Evolutionary conservation across 2,797 vertebrate genomes (phyloP), one percentile per base, ranked within the genome.

Genomic region (Hydrolagus colliei): DNA sequence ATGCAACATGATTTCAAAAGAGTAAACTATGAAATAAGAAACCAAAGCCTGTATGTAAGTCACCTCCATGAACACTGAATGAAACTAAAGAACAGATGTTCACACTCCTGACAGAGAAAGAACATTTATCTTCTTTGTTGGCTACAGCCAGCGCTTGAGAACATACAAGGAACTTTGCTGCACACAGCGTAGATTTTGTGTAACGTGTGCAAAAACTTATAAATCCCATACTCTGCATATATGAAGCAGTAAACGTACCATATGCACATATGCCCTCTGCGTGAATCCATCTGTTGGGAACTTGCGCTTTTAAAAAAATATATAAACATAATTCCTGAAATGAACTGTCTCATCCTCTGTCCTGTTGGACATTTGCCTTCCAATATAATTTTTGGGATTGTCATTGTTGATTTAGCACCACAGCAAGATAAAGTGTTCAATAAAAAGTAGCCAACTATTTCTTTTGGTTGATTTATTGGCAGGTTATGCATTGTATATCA

Each of bases 11-110:
- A 77, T 12, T 2, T 6, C 9, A 2, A 77, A 9, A 77, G n/a
- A 20, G 52, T 61, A 77, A 61, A 77, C 52, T 61, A 11, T 27
- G 27, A 59, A 77, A 20, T 9, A 59, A 77, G 20, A 20, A 9
- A n/a, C 16, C 11, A 18, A 77, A 77, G 52, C 75, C 41, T 61
- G 59, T n/a, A 77, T 61, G 52, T 77, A 75, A 52, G 32, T 75
- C 73, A 77, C 75, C 41, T 59, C 18, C n/a, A 4, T 6, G 59
- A 77, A 12, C 75, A 20, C 20, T 59, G 41, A 77, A 77, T 61
- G 35, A 59, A 76, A 76, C 74, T 10, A 77, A 61, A 20, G 41
- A 77, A 77, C 75, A 77, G 74, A 61, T 77, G 75, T 77, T 77
- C 52, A 77, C 18, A 61, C 4, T 3, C 9, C 75, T 77, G 75